Evolutionary conservation across 2,888 invertebrate species (phyloP), one percentile per base, ranked within the genome.

Genomic region (Metacarcinus magister): DNA sequence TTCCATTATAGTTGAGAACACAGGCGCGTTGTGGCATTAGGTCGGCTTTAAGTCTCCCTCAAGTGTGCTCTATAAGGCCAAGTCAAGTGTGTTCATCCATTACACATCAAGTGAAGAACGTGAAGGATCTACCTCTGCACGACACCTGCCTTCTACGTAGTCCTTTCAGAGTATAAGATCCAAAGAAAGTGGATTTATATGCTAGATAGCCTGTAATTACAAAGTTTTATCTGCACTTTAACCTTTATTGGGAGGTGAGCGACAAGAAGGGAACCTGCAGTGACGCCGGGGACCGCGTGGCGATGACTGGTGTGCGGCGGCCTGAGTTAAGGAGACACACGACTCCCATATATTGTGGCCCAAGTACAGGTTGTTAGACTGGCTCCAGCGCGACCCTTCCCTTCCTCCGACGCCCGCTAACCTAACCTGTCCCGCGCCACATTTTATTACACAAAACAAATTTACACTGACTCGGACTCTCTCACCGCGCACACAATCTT

Each of bases 341-440:
- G 39, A 39, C 39, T 1, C 87, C 87, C 87, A 87, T 87, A 87
- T 87, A 39, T 87, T 87, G 39, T 8, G 87, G 39, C 87, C 87
- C 87, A 39, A 87, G 87, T 87, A 39, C 16, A 39, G 39, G 87
- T 87, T 87, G 87, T 87, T 87, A 87, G 87, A 87, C 39, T 87
- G 87, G 87, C 32, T 39, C 39, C 0, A 16, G 19, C 67, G 67
- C 39, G 87, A 39, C 87, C 87, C 87, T 87, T n/a, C 87, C 39
- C 87, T 19, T 32, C 87, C 39, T 32, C 67, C 16, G 19, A 16
- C 67, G 19, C 67, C 67, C 67, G 87, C 87, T 87, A 87, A 87
- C 87, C 39, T 87, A 39, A 87, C 87, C 87, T 87, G 87, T 87
- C 87, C 87, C 39, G 87, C 87, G 87, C 87, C 87, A 87, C 87